phyloP scores from a whole-genome alignment of 2,113 vertebrate genomes.

The Lampris incognitus region DNA sequence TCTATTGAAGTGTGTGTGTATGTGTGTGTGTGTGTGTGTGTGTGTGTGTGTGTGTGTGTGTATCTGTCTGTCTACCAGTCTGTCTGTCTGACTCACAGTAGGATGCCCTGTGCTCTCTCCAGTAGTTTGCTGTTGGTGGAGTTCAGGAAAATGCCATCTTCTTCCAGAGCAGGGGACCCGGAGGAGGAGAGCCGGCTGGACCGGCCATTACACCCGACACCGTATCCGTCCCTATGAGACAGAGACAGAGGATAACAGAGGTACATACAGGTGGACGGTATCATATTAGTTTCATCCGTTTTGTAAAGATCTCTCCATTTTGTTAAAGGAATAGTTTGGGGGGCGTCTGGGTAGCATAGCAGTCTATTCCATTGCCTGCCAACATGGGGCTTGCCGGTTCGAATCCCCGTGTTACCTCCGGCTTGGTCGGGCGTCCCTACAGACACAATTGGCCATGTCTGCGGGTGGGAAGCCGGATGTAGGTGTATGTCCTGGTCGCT shows the following conservation, averaged over 20 bases:
- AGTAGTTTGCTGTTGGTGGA: conserved; percentile 92
- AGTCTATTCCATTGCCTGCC: no score
- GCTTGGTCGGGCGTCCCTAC: no score
- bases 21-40: background rate
- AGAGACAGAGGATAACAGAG: background rate
- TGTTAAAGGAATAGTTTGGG: no score
- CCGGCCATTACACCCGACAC: conserved; percentile 85
- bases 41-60: background rate
- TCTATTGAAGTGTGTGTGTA: background rate
- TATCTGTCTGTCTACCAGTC: background rate
- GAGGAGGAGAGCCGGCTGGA: conserved; percentile 80
- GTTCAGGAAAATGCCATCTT: conserved; percentile 93
- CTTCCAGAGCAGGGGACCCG: conserved; percentile 83
- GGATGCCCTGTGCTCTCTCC: conserved; percentile 95
- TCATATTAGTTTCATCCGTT: no score
- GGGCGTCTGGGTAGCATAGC: no score
- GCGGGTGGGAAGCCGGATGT: no score
- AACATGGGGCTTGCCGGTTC: no score
- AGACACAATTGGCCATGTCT: no score
- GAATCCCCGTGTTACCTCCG: no score
- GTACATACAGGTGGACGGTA: background rate
- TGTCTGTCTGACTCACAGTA: conserved; percentile 85
- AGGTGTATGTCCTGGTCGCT: no score
- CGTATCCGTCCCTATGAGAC: conserved; percentile 74
- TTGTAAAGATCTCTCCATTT: no score